Evolutionary conservation across 2,888 invertebrate genomes (phyloP).

Genomic region (Heliconius aoede): DNA sequence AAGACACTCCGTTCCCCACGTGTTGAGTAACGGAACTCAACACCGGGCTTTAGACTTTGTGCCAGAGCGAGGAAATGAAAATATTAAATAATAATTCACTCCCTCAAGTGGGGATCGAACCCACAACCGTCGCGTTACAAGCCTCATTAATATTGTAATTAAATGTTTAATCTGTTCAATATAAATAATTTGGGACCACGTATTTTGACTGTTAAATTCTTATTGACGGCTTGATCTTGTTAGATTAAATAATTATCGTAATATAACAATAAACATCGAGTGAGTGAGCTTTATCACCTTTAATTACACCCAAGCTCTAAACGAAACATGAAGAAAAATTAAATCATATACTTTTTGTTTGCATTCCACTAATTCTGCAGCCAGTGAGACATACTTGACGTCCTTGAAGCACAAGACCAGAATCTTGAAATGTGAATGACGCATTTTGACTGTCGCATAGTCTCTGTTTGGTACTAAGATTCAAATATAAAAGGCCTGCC

Average conservation of each 20-base stretch:
- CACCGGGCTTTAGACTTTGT: no score
- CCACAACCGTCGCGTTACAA: no score
- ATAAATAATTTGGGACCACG: background rate
- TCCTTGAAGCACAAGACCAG: constrained; percentile 74
- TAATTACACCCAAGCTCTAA: constrained; percentile 14
- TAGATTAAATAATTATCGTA: background rate
- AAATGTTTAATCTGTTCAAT: background rate
- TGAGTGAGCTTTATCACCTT: constrained; percentile 15
- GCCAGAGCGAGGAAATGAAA: no score
- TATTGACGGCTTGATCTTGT: background rate
- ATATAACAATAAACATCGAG: background rate
- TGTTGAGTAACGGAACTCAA: no score
- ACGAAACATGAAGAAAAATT: constrained; percentile 46
- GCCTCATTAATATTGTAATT: background rate
- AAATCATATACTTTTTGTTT: constrained; percentile 62
- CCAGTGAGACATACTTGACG: constrained; percentile 58
- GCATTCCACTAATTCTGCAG: constrained; percentile 62
- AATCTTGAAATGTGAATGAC: constrained; percentile 62
- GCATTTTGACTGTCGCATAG: constrained; percentile 54
- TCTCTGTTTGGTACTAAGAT: constrained; percentile 36
- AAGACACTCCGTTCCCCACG: no score
- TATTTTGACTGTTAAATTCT: background rate
- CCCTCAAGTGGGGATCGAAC: no score
- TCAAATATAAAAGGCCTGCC: constrained; percentile 8
- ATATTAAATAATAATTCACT: no score